These are phyloP conservation scores for Daphoenositta chrysoptera DNA, from an alignment of 2,113 vertebrate species.

Conservation along the genomic window DNA sequence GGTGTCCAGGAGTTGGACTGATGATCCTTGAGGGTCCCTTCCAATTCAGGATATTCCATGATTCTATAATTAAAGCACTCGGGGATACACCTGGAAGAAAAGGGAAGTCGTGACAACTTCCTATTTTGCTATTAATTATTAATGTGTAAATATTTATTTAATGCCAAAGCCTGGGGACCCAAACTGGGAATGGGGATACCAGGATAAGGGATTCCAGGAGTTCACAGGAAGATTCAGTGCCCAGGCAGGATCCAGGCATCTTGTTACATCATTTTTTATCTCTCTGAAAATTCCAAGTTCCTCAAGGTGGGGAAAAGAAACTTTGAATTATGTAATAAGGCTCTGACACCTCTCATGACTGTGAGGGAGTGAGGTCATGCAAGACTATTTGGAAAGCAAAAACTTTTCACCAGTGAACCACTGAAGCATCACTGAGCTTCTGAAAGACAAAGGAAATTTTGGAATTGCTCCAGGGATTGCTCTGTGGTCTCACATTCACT, in stretches of 20 bases:
- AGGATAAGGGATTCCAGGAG: neutral
- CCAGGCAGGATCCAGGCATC: neutral
- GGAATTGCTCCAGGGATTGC: neutral
- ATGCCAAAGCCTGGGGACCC: neutral
- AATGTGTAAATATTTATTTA: neutral
- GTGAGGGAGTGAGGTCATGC: neutral
- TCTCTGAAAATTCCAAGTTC: slow-evolving; percentile 39
- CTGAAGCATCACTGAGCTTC: neutral
- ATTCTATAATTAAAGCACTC: neutral
- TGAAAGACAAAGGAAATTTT: slow-evolving; percentile 21
- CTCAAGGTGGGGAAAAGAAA: neutral
- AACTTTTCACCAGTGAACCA: neutral
- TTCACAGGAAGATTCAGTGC: neutral
- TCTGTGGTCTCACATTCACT: neutral
- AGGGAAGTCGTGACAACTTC: neutral
- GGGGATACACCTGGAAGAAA: neutral
- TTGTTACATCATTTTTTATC: neutral
- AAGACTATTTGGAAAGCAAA: slow-evolving; percentile 15
- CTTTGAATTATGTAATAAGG: neutral
- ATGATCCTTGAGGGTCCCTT: neutral
- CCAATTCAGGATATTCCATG: neutral
- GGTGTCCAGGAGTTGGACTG: neutral
- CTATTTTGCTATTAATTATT: neutral
- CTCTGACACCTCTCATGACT: neutral
- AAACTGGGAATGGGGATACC: neutral